Evolutionary conservation across 2,888 invertebrate species (phyloP), one percentile per base, ranked within the genome.

Genomic region (Parnassius mnemosyne): DNA sequence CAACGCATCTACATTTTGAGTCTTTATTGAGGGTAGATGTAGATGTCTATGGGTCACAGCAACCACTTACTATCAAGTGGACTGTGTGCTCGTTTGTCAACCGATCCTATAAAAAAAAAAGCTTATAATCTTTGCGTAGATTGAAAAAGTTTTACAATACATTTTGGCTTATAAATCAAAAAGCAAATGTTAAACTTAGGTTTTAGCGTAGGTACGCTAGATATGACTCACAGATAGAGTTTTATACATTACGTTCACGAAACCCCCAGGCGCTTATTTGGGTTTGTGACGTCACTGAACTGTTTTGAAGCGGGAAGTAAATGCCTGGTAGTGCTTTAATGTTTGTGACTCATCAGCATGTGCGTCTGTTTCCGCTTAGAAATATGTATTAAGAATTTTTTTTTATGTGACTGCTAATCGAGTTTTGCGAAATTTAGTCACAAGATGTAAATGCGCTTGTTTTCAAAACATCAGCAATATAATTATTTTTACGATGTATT

Each of bases 391-490:
- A 20, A 53, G 12, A 57, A n/a, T 52, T 57, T 44, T 51, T 60
- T 55, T 44, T 60, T 12, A 46, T 34, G 42, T 9, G 47, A 50
- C 34, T 55, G 50, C 54, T 50, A 60, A 60, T 55, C 42, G 20
- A 46, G 12, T 56, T 55, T 55, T 16, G 43, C 55, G 34, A 55
- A 51, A 55, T 46, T 55, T 49, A 51, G 54, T 60, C 60, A 50
- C 13, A 10, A 12, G 34, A 59, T 13, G 7, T 13, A 2, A 34
- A 34, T 34, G 34, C 34, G 34, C 34, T 34, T 34, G 34, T 34
- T 34, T 34, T 34, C 34, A 34, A 34, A 34, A 34, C 20, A 20
- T 20, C 20, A 20, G 20, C 3, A 20, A 20, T 20, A 20, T 20
- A 20, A 3, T 34, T 7, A 34, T 34, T 34, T 20, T 34, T 5